Percentiles rank a stretch among this genome's conserved stretches.
phyloP scores from a whole-genome alignment of 2,113 vertebrate species.

The Oryzias melastigma region DNA sequence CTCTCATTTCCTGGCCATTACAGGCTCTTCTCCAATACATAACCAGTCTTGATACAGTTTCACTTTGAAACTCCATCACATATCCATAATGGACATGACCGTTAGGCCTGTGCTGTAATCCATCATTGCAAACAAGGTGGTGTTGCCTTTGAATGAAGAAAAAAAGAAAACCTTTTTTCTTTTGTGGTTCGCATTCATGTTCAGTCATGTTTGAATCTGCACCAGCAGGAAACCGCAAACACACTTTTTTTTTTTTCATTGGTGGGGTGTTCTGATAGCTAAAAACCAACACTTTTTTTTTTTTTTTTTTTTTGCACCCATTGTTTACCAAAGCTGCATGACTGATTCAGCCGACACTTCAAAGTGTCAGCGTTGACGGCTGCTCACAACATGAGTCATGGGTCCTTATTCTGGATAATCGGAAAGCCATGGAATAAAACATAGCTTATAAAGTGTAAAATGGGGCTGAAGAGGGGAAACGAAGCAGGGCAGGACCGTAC shows the following conservation, averaged over 20 bases:
- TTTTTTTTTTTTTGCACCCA: constrained; percentile 15
- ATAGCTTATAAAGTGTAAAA: constrained; percentile 31
- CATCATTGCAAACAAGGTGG: constrained; percentile 52
- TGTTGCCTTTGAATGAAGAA: constrained; percentile 32
- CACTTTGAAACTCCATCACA: constrained; percentile 54
- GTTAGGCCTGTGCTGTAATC: constrained; percentile 41
- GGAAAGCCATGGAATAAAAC: constrained; percentile 19
- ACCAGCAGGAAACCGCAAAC: constrained; percentile 43
- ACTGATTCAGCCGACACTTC: constrained; percentile 32
- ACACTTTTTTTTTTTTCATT: constrained; percentile 1
- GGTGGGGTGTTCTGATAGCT: constrained; percentile 9
- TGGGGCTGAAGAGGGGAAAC: constrained; percentile 18
- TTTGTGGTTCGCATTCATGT: constrained; percentile 23
- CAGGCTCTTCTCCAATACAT: constrained; percentile 12
- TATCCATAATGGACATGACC: constrained; percentile 39
- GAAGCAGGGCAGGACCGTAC: constrained; percentile 2
- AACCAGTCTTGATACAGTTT: constrained; percentile 23
- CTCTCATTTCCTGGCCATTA: constrained; percentile 21
- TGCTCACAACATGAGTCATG: constrained; percentile 40
- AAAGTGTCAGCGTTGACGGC: constrained; percentile 29
- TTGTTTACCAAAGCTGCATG: constrained; percentile 49
- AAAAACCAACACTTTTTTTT: constrained; percentile 27
- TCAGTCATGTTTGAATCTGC: constrained; percentile 39
- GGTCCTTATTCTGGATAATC: constrained; percentile 41
- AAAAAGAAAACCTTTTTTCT: constrained; percentile 1